Percentiles rank a stretch among this genome's conserved stretches.
These are phyloP conservation scores for Forbesichthys papilliferus DNA, from an alignment of 2,113 vertebrate genomes.

Conservation along the genomic window DNA sequence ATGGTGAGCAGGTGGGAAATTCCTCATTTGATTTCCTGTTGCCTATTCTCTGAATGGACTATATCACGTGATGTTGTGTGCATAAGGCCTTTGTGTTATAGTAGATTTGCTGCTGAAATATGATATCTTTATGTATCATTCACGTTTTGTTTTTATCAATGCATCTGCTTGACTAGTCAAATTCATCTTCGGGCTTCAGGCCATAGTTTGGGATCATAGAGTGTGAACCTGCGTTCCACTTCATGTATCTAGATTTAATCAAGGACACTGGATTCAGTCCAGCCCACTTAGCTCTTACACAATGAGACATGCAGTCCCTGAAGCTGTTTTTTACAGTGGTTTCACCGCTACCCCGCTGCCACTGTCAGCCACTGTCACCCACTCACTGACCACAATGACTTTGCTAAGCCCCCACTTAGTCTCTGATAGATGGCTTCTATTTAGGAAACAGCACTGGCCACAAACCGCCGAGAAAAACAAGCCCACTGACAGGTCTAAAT, in stretches of 20 bases:
- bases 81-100: too few species aligned
- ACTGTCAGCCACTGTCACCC: constrained; percentile 47
- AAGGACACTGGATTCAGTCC: constrained; percentile 23
- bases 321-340: constrained; percentile 57
- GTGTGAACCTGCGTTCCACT: not conserved
- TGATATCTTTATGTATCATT: too few species aligned
- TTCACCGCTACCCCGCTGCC: constrained; percentile 58
- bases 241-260: constrained; percentile 23
- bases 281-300: constrained; percentile 51
- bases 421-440: constrained; percentile 75
- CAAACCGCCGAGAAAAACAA: constrained; percentile 66
- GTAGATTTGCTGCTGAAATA: too few species aligned
- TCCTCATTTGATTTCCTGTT: too few species aligned
- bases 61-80: too few species aligned
- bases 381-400: constrained; percentile 71
- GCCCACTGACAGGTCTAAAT: constrained; percentile 68
- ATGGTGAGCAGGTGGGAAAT: too few species aligned
- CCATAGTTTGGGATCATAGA: too few species aligned
- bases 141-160: too few species aligned
- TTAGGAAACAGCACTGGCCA: constrained; percentile 64
- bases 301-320: constrained; percentile 45
- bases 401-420: constrained; percentile 69
- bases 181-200: too few species aligned
- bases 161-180: too few species aligned
- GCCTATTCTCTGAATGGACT: too few species aligned